phyloP scores from a whole-genome alignment of 2,888 invertebrate genomes.

The Drosophila stalkeri region DNA sequence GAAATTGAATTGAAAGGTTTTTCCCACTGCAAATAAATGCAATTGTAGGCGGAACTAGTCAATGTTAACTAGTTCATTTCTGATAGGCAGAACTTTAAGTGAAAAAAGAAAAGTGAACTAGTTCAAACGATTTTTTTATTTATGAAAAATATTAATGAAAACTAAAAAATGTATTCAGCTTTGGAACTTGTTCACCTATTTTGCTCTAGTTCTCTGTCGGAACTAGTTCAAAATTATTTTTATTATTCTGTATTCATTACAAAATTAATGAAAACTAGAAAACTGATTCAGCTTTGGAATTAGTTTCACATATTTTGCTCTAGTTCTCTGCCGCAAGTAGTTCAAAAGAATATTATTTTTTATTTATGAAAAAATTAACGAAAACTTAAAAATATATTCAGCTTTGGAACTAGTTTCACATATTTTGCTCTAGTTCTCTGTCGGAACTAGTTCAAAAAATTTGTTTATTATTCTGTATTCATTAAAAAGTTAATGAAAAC shows the following conservation, averaged over 20 bases:
- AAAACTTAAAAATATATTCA: too few species aligned
- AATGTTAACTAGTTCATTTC: slow-evolving; percentile 1
- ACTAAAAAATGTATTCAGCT: background rate
- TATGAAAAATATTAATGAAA: background rate
- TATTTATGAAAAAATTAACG: too few species aligned
- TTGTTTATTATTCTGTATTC: too few species aligned
- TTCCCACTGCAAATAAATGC: background rate
- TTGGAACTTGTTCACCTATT: background rate
- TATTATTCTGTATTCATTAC: too few species aligned
- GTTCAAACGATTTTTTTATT: background rate
- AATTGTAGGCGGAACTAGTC: slow-evolving; percentile 8
- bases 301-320: background rate
- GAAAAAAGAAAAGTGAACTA: too few species aligned
- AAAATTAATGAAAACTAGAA: too few species aligned
- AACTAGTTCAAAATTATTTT: background rate
- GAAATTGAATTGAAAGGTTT: background rate
- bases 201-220: background rate
- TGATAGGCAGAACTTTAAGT: background rate
- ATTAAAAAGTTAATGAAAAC: too few species aligned
- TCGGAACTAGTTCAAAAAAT: too few species aligned
- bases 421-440: too few species aligned
- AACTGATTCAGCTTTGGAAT: background rate
- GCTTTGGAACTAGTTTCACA: too few species aligned
- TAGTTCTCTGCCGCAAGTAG: background rate
- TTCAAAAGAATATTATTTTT: too few species aligned